Conservation (phyloP, 2,113 vertebrate species). For the Alligator sinensis region DNA sequence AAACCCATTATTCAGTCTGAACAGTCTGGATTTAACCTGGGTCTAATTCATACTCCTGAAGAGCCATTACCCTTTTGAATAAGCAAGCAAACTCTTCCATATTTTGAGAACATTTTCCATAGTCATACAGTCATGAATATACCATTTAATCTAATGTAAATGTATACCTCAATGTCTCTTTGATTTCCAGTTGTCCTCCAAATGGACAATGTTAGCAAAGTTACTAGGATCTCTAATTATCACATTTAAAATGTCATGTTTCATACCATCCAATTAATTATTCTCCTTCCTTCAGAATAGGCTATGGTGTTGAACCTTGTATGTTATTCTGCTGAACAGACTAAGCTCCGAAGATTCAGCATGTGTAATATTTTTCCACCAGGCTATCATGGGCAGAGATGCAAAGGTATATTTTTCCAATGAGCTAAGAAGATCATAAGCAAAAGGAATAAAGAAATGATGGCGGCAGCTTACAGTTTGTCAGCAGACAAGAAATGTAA, state of each 20-base stretch:
- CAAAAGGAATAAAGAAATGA: no score
- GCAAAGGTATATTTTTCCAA: constrained; percentile 7
- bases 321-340: constrained; percentile 14
- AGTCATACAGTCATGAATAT: neutral
- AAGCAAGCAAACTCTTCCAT: neutral
- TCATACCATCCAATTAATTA: constrained; percentile 14
- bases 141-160: neutral
- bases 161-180: neutral
- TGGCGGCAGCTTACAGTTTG: no score
- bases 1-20: constrained; percentile 54
- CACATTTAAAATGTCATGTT: constrained; percentile 38
- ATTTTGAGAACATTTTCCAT: constrained; percentile 31
- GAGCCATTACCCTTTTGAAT: neutral
- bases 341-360: neutral
- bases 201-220: neutral
- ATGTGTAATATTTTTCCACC: constrained; percentile 2
- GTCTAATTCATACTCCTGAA: constrained; percentile 29
- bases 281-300: constrained; percentile 52
- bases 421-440: neutral
- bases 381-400: neutral
- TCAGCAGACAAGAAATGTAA: no score
- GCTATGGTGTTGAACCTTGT: neutral
- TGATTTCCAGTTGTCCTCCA: constrained; percentile 22
- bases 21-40: constrained; percentile 59
- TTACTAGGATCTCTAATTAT: constrained; percentile 44